phyloP scores from a whole-genome alignment of 2,797 vertebrate species.

The Paratrypauchen microcephalus region DNA sequence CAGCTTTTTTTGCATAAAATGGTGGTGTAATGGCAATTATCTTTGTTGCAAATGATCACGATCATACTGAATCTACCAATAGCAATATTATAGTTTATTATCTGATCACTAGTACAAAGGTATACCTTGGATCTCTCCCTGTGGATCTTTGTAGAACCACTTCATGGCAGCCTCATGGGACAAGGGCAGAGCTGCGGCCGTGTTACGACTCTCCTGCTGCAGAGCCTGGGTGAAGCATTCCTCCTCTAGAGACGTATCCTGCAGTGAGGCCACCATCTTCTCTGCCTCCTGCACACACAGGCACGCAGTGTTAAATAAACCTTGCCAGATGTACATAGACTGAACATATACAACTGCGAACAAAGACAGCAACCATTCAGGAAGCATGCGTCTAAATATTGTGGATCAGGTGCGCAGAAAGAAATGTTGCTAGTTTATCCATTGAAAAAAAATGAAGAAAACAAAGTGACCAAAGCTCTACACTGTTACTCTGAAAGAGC shows the following conservation, averaged over 20 bases:
- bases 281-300: constrained; percentile 82
- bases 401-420: background rate
- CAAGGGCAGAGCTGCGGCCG: constrained; percentile 87
- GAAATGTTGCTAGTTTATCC: background rate
- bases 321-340: too few relatives aligned
- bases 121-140: constrained; percentile 91
- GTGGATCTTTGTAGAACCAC: constrained; percentile 94
- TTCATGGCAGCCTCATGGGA: constrained; percentile 89
- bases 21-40: too few relatives aligned
- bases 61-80: too few relatives aligned
- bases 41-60: too few relatives aligned
- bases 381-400: background rate
- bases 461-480: background rate
- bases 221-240: constrained; percentile 86
- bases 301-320: background rate
- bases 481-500: background rate
- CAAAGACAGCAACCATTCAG: background rate
- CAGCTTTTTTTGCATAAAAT: too few relatives aligned
- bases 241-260: constrained; percentile 90
- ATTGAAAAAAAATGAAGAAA: background rate
- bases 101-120: background rate
- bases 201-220: constrained; percentile 86
- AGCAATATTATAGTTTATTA: too few relatives aligned
- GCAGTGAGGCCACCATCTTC: constrained; percentile 88
- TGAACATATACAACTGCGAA: background rate